These are phyloP conservation scores for Aspiorhynchus laticeps DNA, from an alignment of 2,113 vertebrate genomes.

Conservation along the genomic window DNA sequence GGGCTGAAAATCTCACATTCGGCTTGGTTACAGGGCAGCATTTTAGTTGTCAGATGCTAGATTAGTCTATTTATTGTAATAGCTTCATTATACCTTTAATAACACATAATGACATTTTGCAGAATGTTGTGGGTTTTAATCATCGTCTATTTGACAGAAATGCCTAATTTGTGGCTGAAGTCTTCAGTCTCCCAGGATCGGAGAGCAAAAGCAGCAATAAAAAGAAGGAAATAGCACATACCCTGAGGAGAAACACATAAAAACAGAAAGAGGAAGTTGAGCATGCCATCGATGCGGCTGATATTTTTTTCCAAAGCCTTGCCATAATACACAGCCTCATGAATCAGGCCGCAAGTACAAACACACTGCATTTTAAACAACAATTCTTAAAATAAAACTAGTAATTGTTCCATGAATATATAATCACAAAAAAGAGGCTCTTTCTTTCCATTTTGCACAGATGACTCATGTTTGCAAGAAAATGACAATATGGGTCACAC, in stretches of 20 bases:
- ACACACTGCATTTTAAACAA: neutral
- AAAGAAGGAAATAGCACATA: constrained; percentile 64
- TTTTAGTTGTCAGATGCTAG: constrained; percentile 22
- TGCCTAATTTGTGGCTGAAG: neutral
- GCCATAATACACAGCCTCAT: neutral
- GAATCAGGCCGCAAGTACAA: neutral
- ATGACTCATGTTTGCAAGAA: constrained; percentile 1
- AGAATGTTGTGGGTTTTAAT: neutral
- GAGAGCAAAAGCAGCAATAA: constrained; percentile 34
- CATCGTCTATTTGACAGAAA: neutral
- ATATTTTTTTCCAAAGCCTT: neutral
- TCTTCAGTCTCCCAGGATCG: neutral
- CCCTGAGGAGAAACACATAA: constrained; percentile 59
- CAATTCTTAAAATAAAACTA: neutral
- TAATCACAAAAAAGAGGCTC: neutral
- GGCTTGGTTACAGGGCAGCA: neutral
- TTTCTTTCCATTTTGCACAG: neutral
- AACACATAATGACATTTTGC: neutral
- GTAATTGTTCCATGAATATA: neutral
- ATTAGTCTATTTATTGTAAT: constrained; percentile 28
- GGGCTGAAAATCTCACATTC: neutral
- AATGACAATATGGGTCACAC: constrained; percentile 27
- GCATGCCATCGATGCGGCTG: neutral
- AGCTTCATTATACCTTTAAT: neutral
- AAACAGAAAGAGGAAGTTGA: constrained; percentile 68